Evolutionary conservation across 1,140 invertebrate species (phyloP), one percentile per base, ranked within the genome.

Genomic region (Trachymyrmex cornetzi): DNA sequence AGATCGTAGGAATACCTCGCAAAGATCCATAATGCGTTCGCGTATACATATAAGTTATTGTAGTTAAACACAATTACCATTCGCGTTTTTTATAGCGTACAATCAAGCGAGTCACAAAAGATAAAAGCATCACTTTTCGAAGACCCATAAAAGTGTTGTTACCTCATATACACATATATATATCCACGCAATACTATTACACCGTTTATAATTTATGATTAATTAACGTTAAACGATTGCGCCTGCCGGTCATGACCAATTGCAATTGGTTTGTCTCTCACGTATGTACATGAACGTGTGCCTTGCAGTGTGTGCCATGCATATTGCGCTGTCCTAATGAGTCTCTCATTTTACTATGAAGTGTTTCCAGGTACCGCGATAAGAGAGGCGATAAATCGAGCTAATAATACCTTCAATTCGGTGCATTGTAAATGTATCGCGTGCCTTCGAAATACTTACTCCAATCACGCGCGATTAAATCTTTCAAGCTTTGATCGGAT

Each of bases 391-490:
- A 61, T 79, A 34, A 50, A 66, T 53, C 12, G 12, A 69, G 30
- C 4, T 69, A 81, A 69, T 81, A 57, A 69, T 59, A 71, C 22
- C 30, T 71, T 55, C n/a, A 22, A 80, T 38, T n/a, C 24, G 63
- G 4, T 22, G 55, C 14, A 34, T 30, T 27, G 24, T 24, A 16
- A 59, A 72, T 24, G n/a, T 55, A 80, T 80, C 53, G 67, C 27
- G 30, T 59, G 14, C 27, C 48, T n/a, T 71, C 50, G 9, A 82
- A 55, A 81, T 57, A 50, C 48, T 38, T 71, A n/a, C 12, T 38
- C 50, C 48, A 55, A 57, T 71, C 64, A 34, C 9, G 66, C 34
- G 12, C n/a, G 48, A 82, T 59, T 72, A 72, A 72, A 72, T 82
- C 30, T 34, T 34, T 34, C 66, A 38, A 69, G 16, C 34, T 38